Conservation (phyloP, 1,140 invertebrate species). For the Nebria ingens region DNA sequence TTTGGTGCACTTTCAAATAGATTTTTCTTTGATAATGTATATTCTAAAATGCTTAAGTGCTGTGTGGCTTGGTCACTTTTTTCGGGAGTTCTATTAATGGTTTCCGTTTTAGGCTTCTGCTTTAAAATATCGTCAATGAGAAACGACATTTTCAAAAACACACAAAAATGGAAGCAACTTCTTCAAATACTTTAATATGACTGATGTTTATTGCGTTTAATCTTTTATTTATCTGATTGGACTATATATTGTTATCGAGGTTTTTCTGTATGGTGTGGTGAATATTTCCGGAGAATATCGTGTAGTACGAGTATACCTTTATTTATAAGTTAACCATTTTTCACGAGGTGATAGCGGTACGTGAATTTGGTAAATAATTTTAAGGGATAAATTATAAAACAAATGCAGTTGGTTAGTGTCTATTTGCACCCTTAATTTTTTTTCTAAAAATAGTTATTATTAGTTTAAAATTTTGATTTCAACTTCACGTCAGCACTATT, state of each 20-base stretch:
- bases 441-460: no score
- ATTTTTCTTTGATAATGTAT: background rate
- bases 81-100: background rate
- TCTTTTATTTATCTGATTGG: background rate
- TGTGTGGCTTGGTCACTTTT: background rate
- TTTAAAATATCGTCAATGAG: conserved; percentile 21
- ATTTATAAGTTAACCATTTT: no score
- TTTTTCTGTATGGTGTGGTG: no score
- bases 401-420: no score
- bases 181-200: background rate
- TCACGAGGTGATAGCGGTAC: no score
- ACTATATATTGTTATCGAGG: background rate
- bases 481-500: no score
- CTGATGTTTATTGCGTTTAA: background rate
- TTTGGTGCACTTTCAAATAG: background rate
- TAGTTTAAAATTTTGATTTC: no score
- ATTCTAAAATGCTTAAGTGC: background rate
- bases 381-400: no score
- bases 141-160: conserved; percentile 19
- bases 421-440: no score
- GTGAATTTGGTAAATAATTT: no score
- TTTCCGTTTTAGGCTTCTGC: background rate
- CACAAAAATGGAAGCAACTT: background rate
- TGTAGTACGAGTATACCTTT: no score
- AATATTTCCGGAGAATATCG: background rate